Percentiles rank a stretch among this genome's conserved stretches.
These are phyloP conservation scores for Mongoloraphidia duomilia DNA, from an alignment of 2,888 invertebrate species.

Conservation along the genomic window DNA sequence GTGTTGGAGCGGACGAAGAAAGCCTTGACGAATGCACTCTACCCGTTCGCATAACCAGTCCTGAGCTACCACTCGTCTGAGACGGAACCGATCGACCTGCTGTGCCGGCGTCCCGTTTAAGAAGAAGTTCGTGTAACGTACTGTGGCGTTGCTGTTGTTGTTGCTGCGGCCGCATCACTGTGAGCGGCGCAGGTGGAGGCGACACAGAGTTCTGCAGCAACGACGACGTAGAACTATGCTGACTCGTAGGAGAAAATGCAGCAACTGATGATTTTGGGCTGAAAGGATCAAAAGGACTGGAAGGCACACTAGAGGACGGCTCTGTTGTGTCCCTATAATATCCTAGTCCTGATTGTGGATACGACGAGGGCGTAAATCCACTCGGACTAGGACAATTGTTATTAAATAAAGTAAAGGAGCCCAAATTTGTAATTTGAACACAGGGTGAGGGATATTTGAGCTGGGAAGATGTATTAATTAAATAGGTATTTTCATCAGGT, in stretches of 20 bases:
- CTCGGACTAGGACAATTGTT: slow-evolving; percentile 20
- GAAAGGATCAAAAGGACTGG: slow-evolving; percentile 33
- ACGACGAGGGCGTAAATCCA: slow-evolving; percentile 20
- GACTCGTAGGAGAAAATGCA: slow-evolving; percentile 53
- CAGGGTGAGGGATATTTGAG: slow-evolving; percentile 14
- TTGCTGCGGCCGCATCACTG: slow-evolving; percentile 15
- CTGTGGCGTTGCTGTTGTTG: slow-evolving; percentile 26
- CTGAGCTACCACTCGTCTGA: slow-evolving; percentile 22
- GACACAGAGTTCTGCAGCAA: slow-evolving; percentile 29
- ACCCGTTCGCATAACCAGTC: slow-evolving; percentile 28
- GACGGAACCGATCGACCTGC: slow-evolving; percentile 48
- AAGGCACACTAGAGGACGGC: slow-evolving; percentile 28
- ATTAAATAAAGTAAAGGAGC: neutral
- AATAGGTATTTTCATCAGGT: slow-evolving; percentile 51
- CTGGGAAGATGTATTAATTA: slow-evolving; percentile 22
- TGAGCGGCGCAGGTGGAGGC: slow-evolving; percentile 25
- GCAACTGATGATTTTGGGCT: slow-evolving; percentile 23
- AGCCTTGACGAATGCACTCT: slow-evolving; percentile 45
- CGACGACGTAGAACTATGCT: slow-evolving; percentile 45
- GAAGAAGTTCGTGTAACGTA: slow-evolving; percentile 50
- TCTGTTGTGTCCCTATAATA: slow-evolving; percentile 23
- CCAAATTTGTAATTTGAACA: slow-evolving; percentile 15
- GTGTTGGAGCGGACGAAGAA: slow-evolving; percentile 78
- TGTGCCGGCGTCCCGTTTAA: slow-evolving; percentile 41
- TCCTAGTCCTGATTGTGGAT: slow-evolving; percentile 21